Conservation (phyloP, 2,113 vertebrate species). For the Chloropsis hardwickii region DNA sequence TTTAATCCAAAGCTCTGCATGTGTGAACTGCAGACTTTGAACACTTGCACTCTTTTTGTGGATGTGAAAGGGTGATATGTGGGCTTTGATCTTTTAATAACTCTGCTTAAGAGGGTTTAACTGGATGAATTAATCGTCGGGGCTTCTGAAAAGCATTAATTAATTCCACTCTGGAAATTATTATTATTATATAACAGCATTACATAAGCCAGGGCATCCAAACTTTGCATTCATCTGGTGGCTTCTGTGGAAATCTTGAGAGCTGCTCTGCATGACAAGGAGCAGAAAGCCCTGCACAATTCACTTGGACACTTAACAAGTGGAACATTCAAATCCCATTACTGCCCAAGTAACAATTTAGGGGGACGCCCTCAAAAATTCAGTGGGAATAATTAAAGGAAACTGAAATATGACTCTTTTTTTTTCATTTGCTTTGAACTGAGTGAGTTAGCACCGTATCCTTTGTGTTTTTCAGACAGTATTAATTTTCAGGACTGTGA, state of each 20-base stretch:
- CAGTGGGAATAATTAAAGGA: constrained; percentile 72
- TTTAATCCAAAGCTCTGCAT: neutral
- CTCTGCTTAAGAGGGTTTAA: constrained; percentile 2
- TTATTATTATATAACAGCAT: neutral
- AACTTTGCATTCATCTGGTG: neutral
- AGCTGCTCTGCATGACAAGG: neutral
- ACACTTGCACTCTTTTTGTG: neutral
- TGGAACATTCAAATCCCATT: neutral
- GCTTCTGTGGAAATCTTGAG: neutral
- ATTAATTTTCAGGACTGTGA: constrained; percentile 72
- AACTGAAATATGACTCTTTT: neutral
- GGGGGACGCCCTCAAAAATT: constrained; percentile 52
- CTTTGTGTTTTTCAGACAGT: constrained; percentile 73
- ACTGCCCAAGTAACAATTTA: neutral
- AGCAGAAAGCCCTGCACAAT: neutral
- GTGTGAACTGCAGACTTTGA: neutral
- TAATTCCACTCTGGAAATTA: neutral
- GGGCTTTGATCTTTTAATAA: constrained; percentile 58
- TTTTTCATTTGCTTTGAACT: constrained; percentile 48
- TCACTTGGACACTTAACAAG: neutral
- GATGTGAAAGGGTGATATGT: neutral
- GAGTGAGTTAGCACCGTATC: constrained; percentile 34
- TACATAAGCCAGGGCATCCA: neutral
- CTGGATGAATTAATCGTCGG: neutral
- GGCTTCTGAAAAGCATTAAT: constrained; percentile 12